Conservation (phyloP, 2,888 invertebrate species). For the Masnerella sp. region DNA sequence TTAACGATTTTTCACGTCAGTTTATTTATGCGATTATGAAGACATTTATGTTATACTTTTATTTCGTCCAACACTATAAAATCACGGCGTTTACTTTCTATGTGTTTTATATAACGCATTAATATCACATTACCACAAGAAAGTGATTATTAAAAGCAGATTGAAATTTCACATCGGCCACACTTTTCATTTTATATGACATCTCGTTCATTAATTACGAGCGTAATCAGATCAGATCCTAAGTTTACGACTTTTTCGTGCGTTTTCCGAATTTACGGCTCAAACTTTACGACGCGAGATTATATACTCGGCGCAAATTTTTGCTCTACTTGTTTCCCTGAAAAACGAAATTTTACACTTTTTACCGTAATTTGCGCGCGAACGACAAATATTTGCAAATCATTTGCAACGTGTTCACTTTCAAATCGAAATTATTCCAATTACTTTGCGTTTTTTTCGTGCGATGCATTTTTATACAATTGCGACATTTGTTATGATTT, state of each 20-base stretch:
- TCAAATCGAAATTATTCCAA: too few species aligned
- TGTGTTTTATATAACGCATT: conserved; percentile 40
- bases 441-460: too few species aligned
- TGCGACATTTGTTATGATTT: too few species aligned
- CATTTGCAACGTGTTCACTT: too few species aligned
- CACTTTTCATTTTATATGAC: conserved; percentile 25
- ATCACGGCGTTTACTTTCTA: conserved; percentile 41
- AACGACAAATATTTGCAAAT: too few species aligned
- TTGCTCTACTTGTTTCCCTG: too few species aligned
- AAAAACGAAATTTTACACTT: too few species aligned
- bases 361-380: too few species aligned
- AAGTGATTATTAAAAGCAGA: conserved; percentile 50
- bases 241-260: conserved; percentile 4
- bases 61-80: conserved; percentile 35
- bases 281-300: background rate
- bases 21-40: conserved; percentile 43
- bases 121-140: conserved; percentile 40
- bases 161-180: conserved; percentile 35
- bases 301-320: background rate
- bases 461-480: too few species aligned
- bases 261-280: conserved; percentile 4
- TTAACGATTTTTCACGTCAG: conserved; percentile 29
- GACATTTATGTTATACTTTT: conserved; percentile 40
- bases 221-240: conserved; percentile 24
- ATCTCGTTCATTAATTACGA: conserved; percentile 38